Conservation (phyloP, 2,888 invertebrate species). For the Galerucella calmariensis region DNA sequence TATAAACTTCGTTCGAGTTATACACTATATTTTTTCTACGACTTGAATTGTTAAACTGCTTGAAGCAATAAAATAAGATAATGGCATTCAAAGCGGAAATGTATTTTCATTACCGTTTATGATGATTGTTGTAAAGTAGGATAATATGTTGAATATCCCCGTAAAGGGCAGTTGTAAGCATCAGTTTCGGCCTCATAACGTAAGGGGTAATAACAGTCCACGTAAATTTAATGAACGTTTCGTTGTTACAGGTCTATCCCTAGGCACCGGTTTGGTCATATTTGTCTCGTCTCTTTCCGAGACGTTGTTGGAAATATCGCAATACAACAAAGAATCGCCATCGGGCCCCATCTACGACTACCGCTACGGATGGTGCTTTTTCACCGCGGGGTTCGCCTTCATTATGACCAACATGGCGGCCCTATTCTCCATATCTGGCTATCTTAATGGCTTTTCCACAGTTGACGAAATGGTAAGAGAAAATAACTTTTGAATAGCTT, state of each 20-base stretch:
- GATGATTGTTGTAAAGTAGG: background rate
- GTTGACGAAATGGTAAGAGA: conserved; percentile 71
- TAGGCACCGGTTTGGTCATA: conserved; percentile 71
- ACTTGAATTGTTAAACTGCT: background rate
- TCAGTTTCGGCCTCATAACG: conserved; percentile 10
- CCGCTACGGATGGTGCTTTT: conserved; percentile 74
- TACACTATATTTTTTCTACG: background rate
- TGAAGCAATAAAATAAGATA: background rate
- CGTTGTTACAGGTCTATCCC: conserved; percentile 68
- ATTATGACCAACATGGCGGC: conserved; percentile 71
- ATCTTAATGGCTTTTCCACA: conserved; percentile 70
- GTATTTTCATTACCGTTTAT: background rate
- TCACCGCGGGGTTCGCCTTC: conserved; percentile 71
- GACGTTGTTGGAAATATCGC: conserved; percentile 67
- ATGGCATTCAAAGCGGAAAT: background rate
- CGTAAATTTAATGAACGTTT: conserved; percentile 8
- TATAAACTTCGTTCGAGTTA: too few relatives aligned
- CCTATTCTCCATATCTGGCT: conserved; percentile 70
- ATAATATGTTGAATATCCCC: background rate
- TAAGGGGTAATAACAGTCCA: conserved; percentile 7
- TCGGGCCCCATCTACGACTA: conserved; percentile 63
- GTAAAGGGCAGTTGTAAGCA: conserved; percentile 9
- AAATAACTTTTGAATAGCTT: conserved; percentile 19
- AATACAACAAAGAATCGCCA: conserved; percentile 62
- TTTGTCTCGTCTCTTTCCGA: conserved; percentile 72